Conservation (phyloP, 2,797 vertebrate species). For the Melanotaenia parkinsoni region DNA sequence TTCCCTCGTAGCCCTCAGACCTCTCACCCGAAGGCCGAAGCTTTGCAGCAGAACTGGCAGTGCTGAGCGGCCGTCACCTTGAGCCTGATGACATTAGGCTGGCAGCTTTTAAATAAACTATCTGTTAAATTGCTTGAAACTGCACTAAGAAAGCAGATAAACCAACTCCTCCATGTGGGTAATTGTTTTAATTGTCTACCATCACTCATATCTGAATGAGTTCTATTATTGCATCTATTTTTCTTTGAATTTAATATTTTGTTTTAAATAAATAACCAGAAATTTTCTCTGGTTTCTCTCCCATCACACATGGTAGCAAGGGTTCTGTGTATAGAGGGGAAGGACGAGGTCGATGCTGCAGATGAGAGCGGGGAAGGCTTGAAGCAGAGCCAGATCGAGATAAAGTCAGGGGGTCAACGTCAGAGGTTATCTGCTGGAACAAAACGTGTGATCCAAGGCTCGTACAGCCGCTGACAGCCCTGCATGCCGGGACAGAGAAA, state of each 20-base stretch:
- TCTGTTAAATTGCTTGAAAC: conserved; percentile 26
- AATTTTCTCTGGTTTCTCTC: neutral
- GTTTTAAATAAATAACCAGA: neutral
- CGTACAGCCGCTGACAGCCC: conserved; percentile 15
- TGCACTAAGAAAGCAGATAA: neutral
- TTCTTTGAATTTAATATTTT: neutral
- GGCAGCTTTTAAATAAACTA: conserved; percentile 47
- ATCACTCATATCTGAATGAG: conserved; percentile 16
- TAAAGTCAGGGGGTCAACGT: neutral
- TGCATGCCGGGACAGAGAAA: conserved; percentile 34
- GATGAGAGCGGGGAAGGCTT: neutral
- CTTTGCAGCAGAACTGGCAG: conserved; percentile 43
- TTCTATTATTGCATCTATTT: neutral
- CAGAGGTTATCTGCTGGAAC: conserved; percentile 39
- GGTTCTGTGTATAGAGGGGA: conserved; percentile 6
- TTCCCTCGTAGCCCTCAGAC: conserved; percentile 22
- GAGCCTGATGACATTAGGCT: conserved; percentile 40
- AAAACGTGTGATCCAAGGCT: conserved; percentile 40
- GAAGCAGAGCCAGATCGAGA: conserved; percentile 13
- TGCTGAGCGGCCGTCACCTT: conserved; percentile 68
- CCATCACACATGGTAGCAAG: neutral
- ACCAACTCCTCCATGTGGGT: rapidly evolving
- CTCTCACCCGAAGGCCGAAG: conserved; percentile 66
- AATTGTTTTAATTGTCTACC: conserved; percentile 26
- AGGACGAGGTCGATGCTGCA: conserved; percentile 24